Conservation (phyloP, 2,113 vertebrate species). For the Acanthochromis polyacanthus region DNA sequence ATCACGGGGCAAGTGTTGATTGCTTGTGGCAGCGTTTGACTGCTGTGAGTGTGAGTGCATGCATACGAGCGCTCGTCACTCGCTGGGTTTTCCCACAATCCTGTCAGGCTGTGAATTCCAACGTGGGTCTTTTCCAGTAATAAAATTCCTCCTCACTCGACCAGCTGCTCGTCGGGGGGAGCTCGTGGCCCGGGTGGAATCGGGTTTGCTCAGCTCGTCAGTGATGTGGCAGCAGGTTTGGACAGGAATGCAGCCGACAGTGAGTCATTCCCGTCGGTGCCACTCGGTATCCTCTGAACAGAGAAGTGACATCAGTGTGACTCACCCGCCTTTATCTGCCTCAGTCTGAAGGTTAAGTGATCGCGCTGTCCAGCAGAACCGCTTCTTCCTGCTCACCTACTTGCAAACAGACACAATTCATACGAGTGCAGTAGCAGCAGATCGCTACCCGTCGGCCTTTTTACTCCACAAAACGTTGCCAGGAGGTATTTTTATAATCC, state of each 20-base stretch:
- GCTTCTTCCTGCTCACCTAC: slow-evolving; percentile 3
- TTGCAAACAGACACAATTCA: neutral
- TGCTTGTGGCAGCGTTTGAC: slow-evolving; percentile 51
- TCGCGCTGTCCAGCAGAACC: neutral
- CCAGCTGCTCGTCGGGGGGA: slow-evolving; percentile 67
- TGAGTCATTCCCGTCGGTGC: slow-evolving; percentile 65
- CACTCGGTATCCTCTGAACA: slow-evolving; percentile 46
- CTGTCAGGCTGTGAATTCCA: slow-evolving; percentile 68
- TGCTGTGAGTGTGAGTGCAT: slow-evolving; percentile 1
- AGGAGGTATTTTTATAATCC: too few relatives aligned
- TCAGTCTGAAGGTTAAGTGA: slow-evolving; percentile 62
- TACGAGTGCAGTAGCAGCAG: too few relatives aligned
- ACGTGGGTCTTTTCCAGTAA: slow-evolving; percentile 68
- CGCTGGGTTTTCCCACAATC: slow-evolving; percentile 58
- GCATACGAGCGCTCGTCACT: slow-evolving; percentile 41
- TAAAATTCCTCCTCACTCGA: slow-evolving; percentile 52
- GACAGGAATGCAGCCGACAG: slow-evolving; percentile 57
- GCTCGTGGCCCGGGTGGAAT: slow-evolving; percentile 39
- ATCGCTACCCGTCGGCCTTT: too few relatives aligned
- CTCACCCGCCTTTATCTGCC: slow-evolving; percentile 67
- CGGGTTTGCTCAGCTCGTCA: slow-evolving; percentile 25
- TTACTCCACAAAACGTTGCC: too few relatives aligned
- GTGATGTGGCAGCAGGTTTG: slow-evolving; percentile 63
- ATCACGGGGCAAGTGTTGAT: slow-evolving; percentile 59
- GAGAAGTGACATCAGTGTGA: slow-evolving; percentile 75